phyloP scores from a whole-genome alignment of 2,113 vertebrate species.

The Arenaria interpres region DNA sequence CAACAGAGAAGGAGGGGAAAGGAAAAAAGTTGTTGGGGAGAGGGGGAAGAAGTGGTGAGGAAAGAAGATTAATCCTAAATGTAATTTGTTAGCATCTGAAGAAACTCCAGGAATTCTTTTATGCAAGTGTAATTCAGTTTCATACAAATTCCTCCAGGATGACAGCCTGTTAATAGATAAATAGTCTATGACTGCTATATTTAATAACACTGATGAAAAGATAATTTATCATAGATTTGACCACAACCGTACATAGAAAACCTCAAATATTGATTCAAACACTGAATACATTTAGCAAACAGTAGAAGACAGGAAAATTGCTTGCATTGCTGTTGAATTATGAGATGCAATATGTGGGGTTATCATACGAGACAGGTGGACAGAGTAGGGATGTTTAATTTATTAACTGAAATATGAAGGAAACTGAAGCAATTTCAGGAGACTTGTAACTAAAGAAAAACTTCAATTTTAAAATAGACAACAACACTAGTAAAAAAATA shows the following conservation, averaged over 20 bases:
- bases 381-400: neutral
- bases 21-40: neutral
- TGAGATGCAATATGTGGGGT: neutral
- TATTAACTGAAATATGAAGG: neutral
- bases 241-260: neutral
- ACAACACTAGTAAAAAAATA: neutral
- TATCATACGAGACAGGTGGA: neutral
- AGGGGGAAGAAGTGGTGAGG: neutral
- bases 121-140: neutral
- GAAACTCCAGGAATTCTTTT: neutral
- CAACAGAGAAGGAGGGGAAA: slow-evolving; percentile 6
- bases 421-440: neutral
- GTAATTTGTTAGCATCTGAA: neutral
- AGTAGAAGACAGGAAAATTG: neutral
- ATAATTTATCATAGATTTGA: slow-evolving; percentile 32
- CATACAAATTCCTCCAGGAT: neutral
- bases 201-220: slow-evolving; percentile 33
- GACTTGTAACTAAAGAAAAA: neutral
- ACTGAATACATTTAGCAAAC: neutral
- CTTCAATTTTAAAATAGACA: neutral
- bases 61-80: neutral
- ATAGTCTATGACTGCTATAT: neutral
- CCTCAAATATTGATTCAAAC: slow-evolving; percentile 3
- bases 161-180: neutral
- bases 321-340: neutral